Evolutionary conservation across 2,888 invertebrate species (phyloP), one percentile per base, ranked within the genome.

Genomic region (Acleris sparsana): DNA sequence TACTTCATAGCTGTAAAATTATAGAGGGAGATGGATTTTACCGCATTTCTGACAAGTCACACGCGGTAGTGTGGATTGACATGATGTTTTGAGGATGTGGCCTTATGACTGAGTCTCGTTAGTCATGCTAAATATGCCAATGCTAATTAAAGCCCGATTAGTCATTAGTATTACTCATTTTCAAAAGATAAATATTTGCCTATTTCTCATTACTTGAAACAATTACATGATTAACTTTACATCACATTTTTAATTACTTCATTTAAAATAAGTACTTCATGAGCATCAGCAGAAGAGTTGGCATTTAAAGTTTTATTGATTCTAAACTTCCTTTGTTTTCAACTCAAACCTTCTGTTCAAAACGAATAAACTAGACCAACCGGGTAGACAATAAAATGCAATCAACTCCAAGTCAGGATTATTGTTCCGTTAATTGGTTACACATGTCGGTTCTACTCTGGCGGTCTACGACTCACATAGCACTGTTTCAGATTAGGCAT

Each of bases 301-400:
- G 56, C 46, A 46, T 57, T n/a, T 22, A 46, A 43, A 25, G 4
- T 57, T 52, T 56, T 60, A 55, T 51, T 6, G 55, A 29, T 49
- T n/a, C 53, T 18, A 25, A 33, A 51, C 13, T 39, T 4, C 16
- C 29, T 48, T 51, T 62, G 53, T 66, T 62, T 62, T 48, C 62
- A 53, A 53, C 58, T 51, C 25, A 63, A 64, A 5, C 73, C 59
- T 67, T 74, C 70, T 75, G 73, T 73, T 64, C 61, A 61, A 20
- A 59, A 61, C 59, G 65, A 79, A 79, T 77, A 78, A 83, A 84
- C 78, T 84, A 85, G 85, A 86, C 83, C 85, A 86, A 83, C 84
- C 78, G 80, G 76, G 82, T 78, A 82, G 83, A 88, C 86, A 90
- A 92, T 91, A 89, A 91, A 90, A 87, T 76, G 75, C 88, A 89